These are phyloP conservation scores for Lasius platythorax DNA, from an alignment of 2,888 invertebrate species.

Conservation along the genomic window DNA sequence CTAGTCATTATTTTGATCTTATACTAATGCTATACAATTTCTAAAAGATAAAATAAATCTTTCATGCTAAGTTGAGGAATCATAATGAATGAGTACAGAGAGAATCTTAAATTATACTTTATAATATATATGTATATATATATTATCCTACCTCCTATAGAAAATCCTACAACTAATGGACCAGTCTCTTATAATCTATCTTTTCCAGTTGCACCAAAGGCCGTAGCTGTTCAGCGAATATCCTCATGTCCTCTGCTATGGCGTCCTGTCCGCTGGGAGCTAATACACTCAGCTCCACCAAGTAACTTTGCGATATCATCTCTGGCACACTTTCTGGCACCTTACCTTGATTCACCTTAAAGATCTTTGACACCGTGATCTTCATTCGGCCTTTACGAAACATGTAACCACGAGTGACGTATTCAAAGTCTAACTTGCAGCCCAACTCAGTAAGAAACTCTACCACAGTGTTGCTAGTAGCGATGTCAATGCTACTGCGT, in stretches of 20 bases:
- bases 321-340: conserved; percentile 90
- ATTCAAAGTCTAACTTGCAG: conserved; percentile 96
- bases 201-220: conserved; percentile 97
- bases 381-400: conserved; percentile 99
- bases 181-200: conserved; percentile 94
- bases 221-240: conserved; percentile 97
- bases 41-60: no score
- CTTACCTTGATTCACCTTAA: conserved; percentile 93
- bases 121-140: no score
- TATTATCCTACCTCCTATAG: neutral
- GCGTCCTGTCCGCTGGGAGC: conserved; percentile 97
- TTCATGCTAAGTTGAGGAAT: no score
- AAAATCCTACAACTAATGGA: conserved; percentile 74
- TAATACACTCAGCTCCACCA: conserved; percentile 96
- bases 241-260: conserved; percentile 97
- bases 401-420: conserved; percentile 96
- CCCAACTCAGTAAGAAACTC: conserved; percentile 97
- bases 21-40: neutral
- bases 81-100: no score
- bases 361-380: conserved; percentile 97
- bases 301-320: conserved; percentile 95
- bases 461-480: conserved; percentile 95
- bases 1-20: no score
- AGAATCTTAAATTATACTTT: no score
- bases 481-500: conserved; percentile 96